phyloP scores from a whole-genome alignment of 2,888 invertebrate species.

The Lissocephala sabroskyi region DNA sequence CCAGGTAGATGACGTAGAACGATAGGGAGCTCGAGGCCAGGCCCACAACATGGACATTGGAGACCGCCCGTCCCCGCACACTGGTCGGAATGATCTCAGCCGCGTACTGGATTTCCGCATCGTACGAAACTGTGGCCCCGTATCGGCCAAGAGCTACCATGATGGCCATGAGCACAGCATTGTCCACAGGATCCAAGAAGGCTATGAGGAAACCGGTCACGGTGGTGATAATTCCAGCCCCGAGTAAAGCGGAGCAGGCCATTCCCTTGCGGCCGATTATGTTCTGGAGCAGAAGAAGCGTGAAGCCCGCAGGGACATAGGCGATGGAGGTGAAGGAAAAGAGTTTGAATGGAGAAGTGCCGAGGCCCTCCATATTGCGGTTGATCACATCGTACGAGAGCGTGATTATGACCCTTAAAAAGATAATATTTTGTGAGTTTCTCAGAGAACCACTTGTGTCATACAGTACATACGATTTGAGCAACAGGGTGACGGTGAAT shows the following conservation, averaged over 20 bases:
- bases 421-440: no score
- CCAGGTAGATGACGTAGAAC: slow-evolving; percentile 75
- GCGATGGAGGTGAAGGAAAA: slow-evolving; percentile 75
- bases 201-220: slow-evolving; percentile 73
- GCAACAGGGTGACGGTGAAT: slow-evolving; percentile 74
- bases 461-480: slow-evolving; percentile 78
- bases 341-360: slow-evolving; percentile 74
- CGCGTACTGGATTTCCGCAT: slow-evolving; percentile 78
- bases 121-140: slow-evolving; percentile 76
- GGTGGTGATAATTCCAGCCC: slow-evolving; percentile 74
- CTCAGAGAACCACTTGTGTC: no score
- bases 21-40: slow-evolving; percentile 76
- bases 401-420: slow-evolving; percentile 76
- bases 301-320: slow-evolving; percentile 74
- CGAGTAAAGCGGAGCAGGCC: slow-evolving; percentile 74
- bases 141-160: slow-evolving; percentile 75
- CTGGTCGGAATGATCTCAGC: slow-evolving; percentile 78
- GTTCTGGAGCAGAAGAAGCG: slow-evolving; percentile 68
- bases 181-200: slow-evolving; percentile 55
- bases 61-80: slow-evolving; percentile 77
- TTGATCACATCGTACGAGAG: slow-evolving; percentile 76
- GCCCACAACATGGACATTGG: slow-evolving; percentile 77
- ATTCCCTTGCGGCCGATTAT: slow-evolving; percentile 74
- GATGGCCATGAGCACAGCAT: slow-evolving; percentile 70
- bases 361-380: slow-evolving; percentile 75